Evolutionary conservation across 2,797 vertebrate species (phyloP), one percentile per base, ranked within the genome.

Genomic region (Acanthurus tractus): DNA sequence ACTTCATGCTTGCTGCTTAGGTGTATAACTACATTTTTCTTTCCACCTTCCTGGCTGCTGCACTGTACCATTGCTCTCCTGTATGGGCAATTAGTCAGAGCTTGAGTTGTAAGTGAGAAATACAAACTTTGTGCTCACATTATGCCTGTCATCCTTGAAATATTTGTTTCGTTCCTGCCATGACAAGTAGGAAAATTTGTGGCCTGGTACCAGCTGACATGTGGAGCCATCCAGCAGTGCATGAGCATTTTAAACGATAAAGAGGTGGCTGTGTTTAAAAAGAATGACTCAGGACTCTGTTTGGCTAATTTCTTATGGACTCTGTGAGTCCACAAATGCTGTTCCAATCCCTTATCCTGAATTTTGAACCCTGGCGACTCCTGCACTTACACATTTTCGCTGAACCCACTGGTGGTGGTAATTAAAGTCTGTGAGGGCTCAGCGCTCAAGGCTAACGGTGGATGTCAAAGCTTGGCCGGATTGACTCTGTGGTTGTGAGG

Each of bases 341-440:
- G 5, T 10, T 73, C 17, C 10, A 14, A 34, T 11, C 15, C 15
- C 18, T 64, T 34, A 48, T 23, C 29, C n/a, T 38, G 38, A 23
- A 45, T 63, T 63, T 44, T 56, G 36, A 73, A 18, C 45, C 18
- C 17, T 22, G n/a, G 34, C 13, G 10, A 12, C 38, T 40, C 13
- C 42, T 42, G 46, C 45, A 14, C 15, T 52, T 1, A 3, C 45
- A 62, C 52, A 46, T 63, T 66, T 62, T 36, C 2, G 0, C 40
- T 54, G 65, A 65, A 48, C 20, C 25, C 18, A 25, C 50, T 50
- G 38, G 38, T 70, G 22, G 42, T 20, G 15, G 42, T 61, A 49
- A 70, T 66, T 55, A 55, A n/a, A 56, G 20, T 50, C 46, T 40
- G 40, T 23, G 34, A 44, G 15, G 45, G 22, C 49, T 59, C 29